A percentile compares a stretch with the other conserved stretches of the same genome.
phyloP scores from a whole-genome alignment of 1,140 invertebrate genomes.

The Leucophenga varia region DNA sequence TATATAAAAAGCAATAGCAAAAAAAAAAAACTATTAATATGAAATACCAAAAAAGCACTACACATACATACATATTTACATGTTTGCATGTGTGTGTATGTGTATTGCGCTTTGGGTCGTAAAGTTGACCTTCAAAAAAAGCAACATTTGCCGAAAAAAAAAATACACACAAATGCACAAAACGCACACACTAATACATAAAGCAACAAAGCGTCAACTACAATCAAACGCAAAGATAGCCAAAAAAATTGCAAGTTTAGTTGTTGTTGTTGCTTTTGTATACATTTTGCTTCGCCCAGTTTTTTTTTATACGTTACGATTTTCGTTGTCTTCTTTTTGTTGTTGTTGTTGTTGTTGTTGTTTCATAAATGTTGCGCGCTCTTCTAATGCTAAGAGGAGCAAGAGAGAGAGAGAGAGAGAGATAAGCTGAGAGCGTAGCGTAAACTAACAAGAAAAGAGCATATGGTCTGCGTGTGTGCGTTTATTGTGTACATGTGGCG shows the following conservation, averaged over 20 bases:
- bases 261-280: slow-evolving; percentile 24
- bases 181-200: no score
- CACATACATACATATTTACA: neutral
- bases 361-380: slow-evolving; percentile 39
- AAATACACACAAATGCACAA: slow-evolving; percentile 17
- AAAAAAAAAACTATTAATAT: no score
- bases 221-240: slow-evolving; percentile 18
- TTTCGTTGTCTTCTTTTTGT: slow-evolving; percentile 12
- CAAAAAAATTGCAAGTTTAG: slow-evolving; percentile 50
- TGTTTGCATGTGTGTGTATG: neutral
- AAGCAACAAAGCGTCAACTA: slow-evolving; percentile 1
- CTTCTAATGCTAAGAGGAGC: slow-evolving; percentile 39
- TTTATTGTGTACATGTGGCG: slow-evolving; percentile 7
- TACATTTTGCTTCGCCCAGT: slow-evolving; percentile 46
- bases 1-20: no score
- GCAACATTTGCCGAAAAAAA: slow-evolving; percentile 47
- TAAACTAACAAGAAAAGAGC: no score
- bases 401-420: neutral
- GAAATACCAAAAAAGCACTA: slow-evolving; percentile 1
- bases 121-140: slow-evolving; percentile 56
- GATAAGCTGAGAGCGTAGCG: neutral
- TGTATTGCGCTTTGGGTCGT: slow-evolving; percentile 53
- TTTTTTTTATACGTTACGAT: slow-evolving; percentile 40
- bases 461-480: neutral
- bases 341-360: slow-evolving; percentile 34